A percentile compares a stretch with the other conserved stretches of the same genome.
Evolutionary conservation across 2,113 vertebrate genomes (phyloP).

Genomic region (Megalops atlanticus): DNA sequence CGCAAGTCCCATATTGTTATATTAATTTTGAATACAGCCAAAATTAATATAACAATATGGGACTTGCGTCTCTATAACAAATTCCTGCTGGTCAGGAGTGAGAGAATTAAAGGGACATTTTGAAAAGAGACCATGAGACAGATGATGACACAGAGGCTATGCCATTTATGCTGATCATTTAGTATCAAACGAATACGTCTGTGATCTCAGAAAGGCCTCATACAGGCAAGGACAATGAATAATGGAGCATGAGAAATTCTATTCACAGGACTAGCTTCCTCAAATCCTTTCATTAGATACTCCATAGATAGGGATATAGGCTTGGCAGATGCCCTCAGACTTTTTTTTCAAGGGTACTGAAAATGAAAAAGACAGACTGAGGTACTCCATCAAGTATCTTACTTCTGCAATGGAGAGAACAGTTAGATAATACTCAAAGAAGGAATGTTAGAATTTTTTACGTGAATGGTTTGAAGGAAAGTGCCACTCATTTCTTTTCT

Average conservation of each 20-base stretch:
- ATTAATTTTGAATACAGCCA: too few relatives aligned
- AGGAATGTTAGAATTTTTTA: too few relatives aligned
- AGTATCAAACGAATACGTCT: not conserved
- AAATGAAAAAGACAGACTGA: not conserved
- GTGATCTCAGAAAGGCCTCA: conserved; percentile 10
- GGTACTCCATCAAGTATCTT: not conserved
- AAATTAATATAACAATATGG: too few relatives aligned
- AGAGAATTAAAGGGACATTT: not conserved
- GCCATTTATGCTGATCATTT: conserved; percentile 17
- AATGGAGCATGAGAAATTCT: not conserved
- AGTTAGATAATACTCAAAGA: too few relatives aligned
- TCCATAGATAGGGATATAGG: not conserved
- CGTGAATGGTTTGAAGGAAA: too few relatives aligned
- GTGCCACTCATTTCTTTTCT: too few relatives aligned
- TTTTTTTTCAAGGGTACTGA: not conserved
- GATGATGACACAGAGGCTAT: not conserved
- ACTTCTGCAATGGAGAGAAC: not conserved
- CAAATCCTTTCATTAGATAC: conserved; percentile 30
- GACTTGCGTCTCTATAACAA: too few relatives aligned
- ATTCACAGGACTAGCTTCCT: conserved; percentile 3
- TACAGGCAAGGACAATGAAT: conserved; percentile 24
- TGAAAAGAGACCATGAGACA: not conserved
- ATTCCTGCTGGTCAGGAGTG: not conserved
- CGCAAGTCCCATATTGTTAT: too few relatives aligned
- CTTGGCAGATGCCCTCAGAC: not conserved